Percentiles rank a stretch among this genome's conserved stretches.
phyloP scores from a whole-genome alignment of 92 coral and sea anemone genomes.

The Blastomussa wellsi region DNA sequence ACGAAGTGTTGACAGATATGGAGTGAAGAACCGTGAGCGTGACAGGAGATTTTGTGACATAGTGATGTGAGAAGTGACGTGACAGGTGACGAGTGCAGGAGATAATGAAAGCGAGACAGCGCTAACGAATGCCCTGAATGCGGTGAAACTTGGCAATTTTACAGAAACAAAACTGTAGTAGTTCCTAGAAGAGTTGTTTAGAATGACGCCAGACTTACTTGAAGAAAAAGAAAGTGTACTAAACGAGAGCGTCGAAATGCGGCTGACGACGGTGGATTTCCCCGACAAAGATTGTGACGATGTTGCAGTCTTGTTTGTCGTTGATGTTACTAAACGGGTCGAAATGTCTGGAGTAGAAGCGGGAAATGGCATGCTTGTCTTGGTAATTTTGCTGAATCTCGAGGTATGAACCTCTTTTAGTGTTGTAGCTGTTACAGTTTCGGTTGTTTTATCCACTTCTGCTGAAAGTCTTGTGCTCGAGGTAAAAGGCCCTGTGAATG shows the following conservation, averaged over 20 bases:
- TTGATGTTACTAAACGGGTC: background rate
- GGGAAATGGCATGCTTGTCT: background rate
- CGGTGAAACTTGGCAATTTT: background rate
- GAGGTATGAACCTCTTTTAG: background rate
- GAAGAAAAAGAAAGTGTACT: constrained; percentile 18
- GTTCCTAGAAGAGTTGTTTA: constrained; percentile 22
- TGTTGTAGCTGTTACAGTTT: background rate
- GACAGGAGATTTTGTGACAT: constrained; percentile 17
- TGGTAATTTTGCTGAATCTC: background rate
- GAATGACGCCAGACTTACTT: constrained; percentile 27
- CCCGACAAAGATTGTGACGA: background rate
- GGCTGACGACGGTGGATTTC: constrained; percentile 13
- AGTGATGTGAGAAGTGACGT: background rate
- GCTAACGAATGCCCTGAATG: constrained; percentile 8
- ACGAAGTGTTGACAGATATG: constrained; percentile 1
- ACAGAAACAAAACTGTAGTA: constrained; percentile 1
- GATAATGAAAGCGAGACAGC: constrained; percentile 2
- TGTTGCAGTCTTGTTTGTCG: background rate
- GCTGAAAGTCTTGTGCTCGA: constrained; percentile 6
- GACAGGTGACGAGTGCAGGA: background rate
- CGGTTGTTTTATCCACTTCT: background rate
- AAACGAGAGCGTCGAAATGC: constrained; percentile 1
- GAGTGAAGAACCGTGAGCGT: background rate
- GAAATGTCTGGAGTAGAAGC: background rate
- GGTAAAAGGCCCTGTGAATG: background rate